Conservation (phyloP, 2,888 invertebrate genomes). For the Acronicta leporina region DNA sequence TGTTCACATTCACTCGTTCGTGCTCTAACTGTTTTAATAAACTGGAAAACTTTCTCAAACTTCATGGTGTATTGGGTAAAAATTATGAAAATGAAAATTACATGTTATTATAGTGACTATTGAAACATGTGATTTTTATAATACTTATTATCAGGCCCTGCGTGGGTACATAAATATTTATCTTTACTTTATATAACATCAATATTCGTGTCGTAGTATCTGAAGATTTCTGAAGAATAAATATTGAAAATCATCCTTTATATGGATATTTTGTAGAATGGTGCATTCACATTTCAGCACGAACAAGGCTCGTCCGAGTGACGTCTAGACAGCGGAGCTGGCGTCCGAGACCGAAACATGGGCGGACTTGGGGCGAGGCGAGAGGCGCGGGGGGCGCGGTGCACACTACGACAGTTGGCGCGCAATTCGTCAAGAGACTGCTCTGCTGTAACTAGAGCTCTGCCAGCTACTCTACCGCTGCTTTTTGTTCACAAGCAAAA, state of each 20-base stretch:
- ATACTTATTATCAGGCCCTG: too few species aligned
- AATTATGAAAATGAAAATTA: too few species aligned
- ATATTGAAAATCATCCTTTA: background rate
- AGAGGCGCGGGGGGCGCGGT: constrained; percentile 21
- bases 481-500: constrained; percentile 61
- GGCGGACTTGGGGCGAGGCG: constrained; percentile 4
- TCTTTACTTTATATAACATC: too few species aligned
- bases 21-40: constrained; percentile 7
- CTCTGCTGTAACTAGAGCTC: constrained; percentile 57
- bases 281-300: constrained; percentile 62
- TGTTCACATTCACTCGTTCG: constrained; percentile 27
- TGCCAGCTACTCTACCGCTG: constrained; percentile 39
- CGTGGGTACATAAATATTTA: too few species aligned
- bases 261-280: constrained; percentile 49
- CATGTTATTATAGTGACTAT: too few species aligned
- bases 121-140: too few species aligned
- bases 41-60: background rate
- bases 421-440: constrained; percentile 71
- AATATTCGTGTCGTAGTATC: too few species aligned
- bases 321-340: constrained; percentile 60
- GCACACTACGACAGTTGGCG: constrained; percentile 52
- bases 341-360: constrained; percentile 30
- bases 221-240: too few species aligned
- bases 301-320: constrained; percentile 61
- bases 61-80: too few species aligned